Evolutionary conservation across 2,888 invertebrate species (phyloP), one percentile per base, ranked within the genome.

Genomic region (Calephelis perditalis): DNA sequence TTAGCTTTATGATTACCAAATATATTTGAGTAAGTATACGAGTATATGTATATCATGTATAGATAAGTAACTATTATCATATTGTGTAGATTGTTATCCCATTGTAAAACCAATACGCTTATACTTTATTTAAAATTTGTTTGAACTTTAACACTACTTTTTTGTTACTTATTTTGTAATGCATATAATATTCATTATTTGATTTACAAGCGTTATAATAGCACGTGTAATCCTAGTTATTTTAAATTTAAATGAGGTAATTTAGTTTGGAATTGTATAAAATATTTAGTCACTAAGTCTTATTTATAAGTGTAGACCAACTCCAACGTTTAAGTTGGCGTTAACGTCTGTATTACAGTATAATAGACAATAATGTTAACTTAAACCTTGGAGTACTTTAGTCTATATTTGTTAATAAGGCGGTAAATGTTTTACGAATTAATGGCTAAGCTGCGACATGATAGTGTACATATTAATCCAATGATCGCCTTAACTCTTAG

Each of bases 401-500:
- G 26, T 26, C 26, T 26, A 26, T 26, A 26, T 3, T 26, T 26
- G 26, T 26, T 26, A 26, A 26, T 26, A 26, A 26, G 26, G 26
- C 26, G 26, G 3, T 26, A 26, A 54, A 36, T 54, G 36, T 54
- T 36, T 54, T 36, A 54, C 52, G 52, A 11, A 35, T 11, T 36
- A 35, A 11, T 15, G 54, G 54, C 54, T 10, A 40, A 40, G 40
- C 40, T 7, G 40, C 40, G 40, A 40, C 40, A 61, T 49, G 62
- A 60, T 59, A 58, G 56, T 61, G 57, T 64, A 65, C 58, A 58
- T 56, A 35, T 57, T 47, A 64, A 63, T 54, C n/a, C 35, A 11
- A 36, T 54, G 54, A n/a, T 35, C 54, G 54, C 54, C 54, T 54
- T 54, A 78, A 80, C 84, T 84, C 83, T 80, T 79, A 80, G 77